Percentiles rank a stretch among this genome's conserved stretches.
Conservation (phyloP, 2,113 vertebrate genomes). For the Hyperoodon ampullatus region DNA sequence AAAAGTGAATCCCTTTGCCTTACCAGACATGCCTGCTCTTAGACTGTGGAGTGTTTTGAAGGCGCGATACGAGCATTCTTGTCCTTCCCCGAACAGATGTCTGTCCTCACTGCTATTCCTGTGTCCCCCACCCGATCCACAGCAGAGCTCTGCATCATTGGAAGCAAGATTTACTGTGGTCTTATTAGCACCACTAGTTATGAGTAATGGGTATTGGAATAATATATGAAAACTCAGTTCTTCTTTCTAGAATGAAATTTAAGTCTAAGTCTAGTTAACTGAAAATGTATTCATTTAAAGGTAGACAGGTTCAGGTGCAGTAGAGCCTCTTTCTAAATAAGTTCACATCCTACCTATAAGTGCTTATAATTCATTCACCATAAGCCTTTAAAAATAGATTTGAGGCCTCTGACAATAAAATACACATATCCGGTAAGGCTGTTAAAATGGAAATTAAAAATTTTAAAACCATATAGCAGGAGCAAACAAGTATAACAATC, state of each 20-base stretch:
- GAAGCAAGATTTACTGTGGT: not conserved
- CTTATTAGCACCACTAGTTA: not conserved
- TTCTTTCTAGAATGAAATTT: constrained; percentile 31
- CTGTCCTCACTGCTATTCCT: not conserved
- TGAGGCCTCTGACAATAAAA: constrained; percentile 4
- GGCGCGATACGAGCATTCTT: fast-evolving
- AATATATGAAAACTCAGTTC: not conserved
- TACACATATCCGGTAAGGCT: not conserved
- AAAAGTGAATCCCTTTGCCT: not conserved
- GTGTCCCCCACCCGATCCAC: not conserved
- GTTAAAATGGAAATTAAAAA: constrained; percentile 50
- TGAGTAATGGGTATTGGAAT: not conserved
- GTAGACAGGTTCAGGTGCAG: not conserved
- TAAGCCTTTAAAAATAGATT: constrained; percentile 41
- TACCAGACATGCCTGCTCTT: not conserved
- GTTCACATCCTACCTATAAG: not conserved
- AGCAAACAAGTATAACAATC: constrained; percentile 3
- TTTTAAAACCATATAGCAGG: not conserved
- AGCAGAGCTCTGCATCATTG: not conserved
- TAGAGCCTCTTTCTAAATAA: constrained; percentile 1
- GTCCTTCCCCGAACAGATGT: fast-evolving
- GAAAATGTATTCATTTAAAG: constrained; percentile 7
- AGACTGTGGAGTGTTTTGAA: not conserved
- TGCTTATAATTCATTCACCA: not conserved
- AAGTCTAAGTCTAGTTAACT: not conserved